phyloP scores from a whole-genome alignment of 1,140 invertebrate genomes.

The Anthonomus grandis region DNA sequence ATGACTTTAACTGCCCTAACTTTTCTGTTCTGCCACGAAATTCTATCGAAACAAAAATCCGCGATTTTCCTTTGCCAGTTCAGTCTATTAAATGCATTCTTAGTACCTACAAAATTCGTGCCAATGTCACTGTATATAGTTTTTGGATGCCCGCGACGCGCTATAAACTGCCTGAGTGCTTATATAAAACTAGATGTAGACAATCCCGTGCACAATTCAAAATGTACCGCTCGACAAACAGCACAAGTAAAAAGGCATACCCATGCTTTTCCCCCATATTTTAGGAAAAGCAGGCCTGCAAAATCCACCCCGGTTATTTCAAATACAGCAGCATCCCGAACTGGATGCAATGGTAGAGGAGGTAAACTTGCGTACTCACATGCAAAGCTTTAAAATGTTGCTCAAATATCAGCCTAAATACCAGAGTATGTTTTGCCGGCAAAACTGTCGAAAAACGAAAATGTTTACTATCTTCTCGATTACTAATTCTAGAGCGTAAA shows the following conservation, averaged over 20 bases:
- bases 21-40: conserved; percentile 14
- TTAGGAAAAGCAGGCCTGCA: conserved; percentile 32
- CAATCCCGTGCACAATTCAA: too few relatives aligned
- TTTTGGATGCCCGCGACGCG: too few relatives aligned
- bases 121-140: too few relatives aligned
- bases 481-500: conserved; percentile 34
- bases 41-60: conserved; percentile 1
- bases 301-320: conserved; percentile 28
- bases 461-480: too few relatives aligned
- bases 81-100: too few relatives aligned
- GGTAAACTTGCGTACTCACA: conserved; percentile 13
- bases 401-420: too few relatives aligned
- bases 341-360: conserved; percentile 27
- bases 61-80: conserved; percentile 32
- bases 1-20: conserved; percentile 11
- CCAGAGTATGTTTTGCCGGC: too few relatives aligned
- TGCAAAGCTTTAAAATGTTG: too few relatives aligned
- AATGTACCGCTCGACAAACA: conserved; percentile 38
- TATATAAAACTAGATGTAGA: conserved; percentile 40
- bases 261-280: conserved; percentile 40
- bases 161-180: conserved; percentile 43
- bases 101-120: too few relatives aligned
- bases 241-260: conserved; percentile 40
- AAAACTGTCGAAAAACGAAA: too few relatives aligned
- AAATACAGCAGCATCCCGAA: conserved; percentile 35